Evolutionary conservation across 1,140 invertebrate species (phyloP).

Genomic region (Zaprionus capensis): DNA sequence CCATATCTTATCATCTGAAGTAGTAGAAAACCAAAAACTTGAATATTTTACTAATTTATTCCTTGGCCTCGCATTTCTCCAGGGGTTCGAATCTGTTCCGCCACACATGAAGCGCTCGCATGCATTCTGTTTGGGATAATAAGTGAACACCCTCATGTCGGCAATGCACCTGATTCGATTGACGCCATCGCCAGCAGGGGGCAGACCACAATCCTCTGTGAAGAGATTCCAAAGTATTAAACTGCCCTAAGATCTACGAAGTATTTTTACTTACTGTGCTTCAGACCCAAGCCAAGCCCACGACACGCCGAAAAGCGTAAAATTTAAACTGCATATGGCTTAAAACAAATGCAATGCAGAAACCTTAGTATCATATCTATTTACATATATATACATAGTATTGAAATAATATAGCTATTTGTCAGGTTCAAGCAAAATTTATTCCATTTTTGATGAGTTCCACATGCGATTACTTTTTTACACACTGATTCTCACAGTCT

Average conservation of each 20-base stretch:
- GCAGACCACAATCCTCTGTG: slow-evolving; percentile 43
- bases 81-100: slow-evolving; percentile 90
- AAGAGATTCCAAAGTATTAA: not conserved
- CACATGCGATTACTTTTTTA: no score
- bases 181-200: slow-evolving; percentile 33
- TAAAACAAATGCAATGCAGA: no score
- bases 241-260: no score
- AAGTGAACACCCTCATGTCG: slow-evolving; percentile 90
- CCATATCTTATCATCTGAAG: not conserved
- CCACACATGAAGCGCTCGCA: slow-evolving; percentile 91
- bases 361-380: no score
- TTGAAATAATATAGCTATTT: no score
- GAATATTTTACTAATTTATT: no score
- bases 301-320: slow-evolving; percentile 50
- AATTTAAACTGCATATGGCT: not conserved
- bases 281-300: slow-evolving; percentile 24
- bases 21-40: no score
- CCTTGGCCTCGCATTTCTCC: slow-evolving; percentile 44
- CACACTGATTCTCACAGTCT: no score
- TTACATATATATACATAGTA: no score
- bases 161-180: slow-evolving; percentile 65
- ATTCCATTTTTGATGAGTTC: no score
- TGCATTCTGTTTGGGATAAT: slow-evolving; percentile 88
- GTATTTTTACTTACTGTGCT: slow-evolving; percentile 45
- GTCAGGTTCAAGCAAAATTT: no score